These are phyloP conservation scores for Mareca penelope DNA, from an alignment of 2,797 vertebrate species.

Conservation along the genomic window DNA sequence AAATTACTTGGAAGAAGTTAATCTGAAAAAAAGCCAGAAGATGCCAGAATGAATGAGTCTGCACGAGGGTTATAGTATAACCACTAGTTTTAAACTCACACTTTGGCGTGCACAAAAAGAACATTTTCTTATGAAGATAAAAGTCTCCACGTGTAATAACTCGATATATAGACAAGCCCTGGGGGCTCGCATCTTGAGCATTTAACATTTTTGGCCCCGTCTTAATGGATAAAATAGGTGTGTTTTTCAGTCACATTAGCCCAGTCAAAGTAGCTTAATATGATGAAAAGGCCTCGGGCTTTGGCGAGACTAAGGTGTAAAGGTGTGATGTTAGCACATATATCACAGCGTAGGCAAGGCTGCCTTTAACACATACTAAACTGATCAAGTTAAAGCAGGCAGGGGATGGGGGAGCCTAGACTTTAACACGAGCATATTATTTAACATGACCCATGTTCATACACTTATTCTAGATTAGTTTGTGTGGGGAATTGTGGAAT, in stretches of 20 bases:
- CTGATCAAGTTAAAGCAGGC: background rate
- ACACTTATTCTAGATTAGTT: background rate
- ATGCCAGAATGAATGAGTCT: constrained; percentile 5
- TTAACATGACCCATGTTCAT: accelerated
- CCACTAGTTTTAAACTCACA: constrained; percentile 41
- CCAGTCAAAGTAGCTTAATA: constrained; percentile 39
- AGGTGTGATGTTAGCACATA: constrained; percentile 43
- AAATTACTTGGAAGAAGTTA: background rate
- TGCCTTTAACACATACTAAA: background rate
- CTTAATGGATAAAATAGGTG: constrained; percentile 61
- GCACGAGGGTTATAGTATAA: constrained; percentile 12
- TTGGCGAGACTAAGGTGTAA: constrained; percentile 36
- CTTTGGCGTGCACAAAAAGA: constrained; percentile 58
- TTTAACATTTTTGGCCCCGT: constrained; percentile 65
- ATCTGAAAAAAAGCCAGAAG: background rate
- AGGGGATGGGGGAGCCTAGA: background rate
- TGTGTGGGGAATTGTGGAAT: accelerated
- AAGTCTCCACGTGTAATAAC: constrained; percentile 70
- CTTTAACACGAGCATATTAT: background rate
- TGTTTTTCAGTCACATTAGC: constrained; percentile 56
- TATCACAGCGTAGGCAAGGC: background rate
- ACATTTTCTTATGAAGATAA: constrained; percentile 61
- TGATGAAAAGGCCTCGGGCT: constrained; percentile 47
- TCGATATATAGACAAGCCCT: constrained; percentile 64
- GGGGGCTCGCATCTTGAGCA: constrained; percentile 54